These are phyloP conservation scores for Cyprinus carpio DNA, from an alignment of 2,113 vertebrate species.

Conservation along the genomic window DNA sequence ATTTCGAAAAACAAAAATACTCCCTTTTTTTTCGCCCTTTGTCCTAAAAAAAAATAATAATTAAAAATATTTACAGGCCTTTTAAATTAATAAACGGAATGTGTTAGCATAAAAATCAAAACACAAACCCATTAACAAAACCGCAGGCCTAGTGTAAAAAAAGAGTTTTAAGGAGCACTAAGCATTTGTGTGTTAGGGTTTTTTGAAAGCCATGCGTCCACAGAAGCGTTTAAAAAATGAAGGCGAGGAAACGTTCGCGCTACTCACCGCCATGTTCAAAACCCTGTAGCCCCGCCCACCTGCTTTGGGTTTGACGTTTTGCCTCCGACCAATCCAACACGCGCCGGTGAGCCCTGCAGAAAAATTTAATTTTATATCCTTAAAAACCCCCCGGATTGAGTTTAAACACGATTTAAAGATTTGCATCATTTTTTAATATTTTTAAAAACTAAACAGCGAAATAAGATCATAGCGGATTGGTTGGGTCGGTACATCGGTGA, in stretches of 20 bases:
- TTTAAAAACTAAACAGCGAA: not conserved
- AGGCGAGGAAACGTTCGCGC: not conserved
- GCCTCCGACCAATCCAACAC: constrained; percentile 39
- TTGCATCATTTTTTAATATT: not conserved
- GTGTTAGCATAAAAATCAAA: not conserved
- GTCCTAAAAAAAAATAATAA: too few relatives aligned
- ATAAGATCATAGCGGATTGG: not conserved
- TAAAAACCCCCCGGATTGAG: not conserved
- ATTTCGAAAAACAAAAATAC: constrained; percentile 94
- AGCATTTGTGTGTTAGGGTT: not conserved
- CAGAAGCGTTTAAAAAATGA: not conserved
- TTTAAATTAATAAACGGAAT: too few relatives aligned
- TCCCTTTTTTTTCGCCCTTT: too few relatives aligned
- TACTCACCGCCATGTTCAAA: constrained; percentile 58
- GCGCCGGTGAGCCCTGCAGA: not conserved
- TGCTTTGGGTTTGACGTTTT: constrained; percentile 33
- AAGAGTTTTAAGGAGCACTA: rapidly evolving
- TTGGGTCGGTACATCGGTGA: constrained; percentile 28
- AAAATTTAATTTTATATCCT: not conserved
- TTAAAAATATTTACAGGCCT: too few relatives aligned
- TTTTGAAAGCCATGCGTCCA: not conserved
- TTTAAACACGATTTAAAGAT: not conserved
- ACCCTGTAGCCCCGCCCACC: constrained; percentile 11
- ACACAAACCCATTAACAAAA: not conserved
- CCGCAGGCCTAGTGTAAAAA: not conserved